Evolutionary conservation across 2,888 invertebrate genomes (phyloP).

Genomic region (Pimpla rufipes): DNA sequence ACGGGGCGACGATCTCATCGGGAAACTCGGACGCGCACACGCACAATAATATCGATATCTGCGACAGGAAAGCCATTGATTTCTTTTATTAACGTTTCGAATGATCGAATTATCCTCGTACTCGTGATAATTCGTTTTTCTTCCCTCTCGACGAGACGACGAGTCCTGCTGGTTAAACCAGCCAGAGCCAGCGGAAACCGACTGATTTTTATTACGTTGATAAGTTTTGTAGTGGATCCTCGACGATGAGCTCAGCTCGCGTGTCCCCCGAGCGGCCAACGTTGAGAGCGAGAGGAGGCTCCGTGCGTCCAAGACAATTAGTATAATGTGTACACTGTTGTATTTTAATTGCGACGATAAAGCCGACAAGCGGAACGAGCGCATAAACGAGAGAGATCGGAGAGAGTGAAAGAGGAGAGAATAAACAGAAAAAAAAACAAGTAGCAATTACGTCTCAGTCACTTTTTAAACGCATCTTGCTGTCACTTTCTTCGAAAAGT

Average conservation of each 20-base stretch:
- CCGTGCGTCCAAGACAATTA: constrained; percentile 56
- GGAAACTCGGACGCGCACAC: background rate
- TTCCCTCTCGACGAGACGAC: constrained; percentile 44
- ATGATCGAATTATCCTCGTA: constrained; percentile 54
- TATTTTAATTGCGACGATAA: constrained; percentile 63
- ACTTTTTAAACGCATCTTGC: constrained; percentile 55
- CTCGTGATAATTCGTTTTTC: constrained; percentile 37
- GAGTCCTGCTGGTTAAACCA: constrained; percentile 54
- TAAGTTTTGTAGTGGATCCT: constrained; percentile 61
- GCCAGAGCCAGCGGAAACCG: constrained; percentile 59
- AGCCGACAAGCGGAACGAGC: constrained; percentile 34
- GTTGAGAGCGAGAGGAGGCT: constrained; percentile 25
- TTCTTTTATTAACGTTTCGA: constrained; percentile 57
- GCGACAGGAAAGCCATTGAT: constrained; percentile 62
- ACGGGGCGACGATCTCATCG: background rate
- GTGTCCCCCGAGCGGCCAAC: constrained; percentile 12
- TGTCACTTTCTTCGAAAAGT: constrained; percentile 57
- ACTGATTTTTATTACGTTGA: constrained; percentile 66
- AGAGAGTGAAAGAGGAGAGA: constrained; percentile 55
- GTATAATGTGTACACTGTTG: constrained; percentile 64
- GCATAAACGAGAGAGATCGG: constrained; percentile 51
- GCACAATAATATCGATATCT: constrained; percentile 49
- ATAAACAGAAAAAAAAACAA: constrained; percentile 17
- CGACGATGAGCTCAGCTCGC: constrained; percentile 26
- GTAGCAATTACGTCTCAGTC: constrained; percentile 64